Evolutionary conservation across 2,888 invertebrate genomes (phyloP).

Genomic region (Ecliptopera silaceata): DNA sequence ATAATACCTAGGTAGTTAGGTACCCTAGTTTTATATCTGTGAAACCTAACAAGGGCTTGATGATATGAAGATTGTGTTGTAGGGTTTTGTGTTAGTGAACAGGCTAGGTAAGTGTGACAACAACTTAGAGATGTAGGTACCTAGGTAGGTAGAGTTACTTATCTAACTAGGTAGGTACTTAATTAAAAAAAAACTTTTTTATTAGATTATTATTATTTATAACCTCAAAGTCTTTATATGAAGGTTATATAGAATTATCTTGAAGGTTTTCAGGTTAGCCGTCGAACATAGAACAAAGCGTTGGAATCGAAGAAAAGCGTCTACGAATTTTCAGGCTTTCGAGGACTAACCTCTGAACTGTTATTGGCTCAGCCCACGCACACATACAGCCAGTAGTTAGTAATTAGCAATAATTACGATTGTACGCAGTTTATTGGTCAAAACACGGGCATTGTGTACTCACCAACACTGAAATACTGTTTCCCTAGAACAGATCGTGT

Average conservation of each 20-base stretch:
- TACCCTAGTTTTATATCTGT: too few species aligned
- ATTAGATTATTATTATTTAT: too few species aligned
- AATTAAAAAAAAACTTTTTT: too few species aligned
- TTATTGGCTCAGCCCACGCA: slow-evolving; percentile 13
- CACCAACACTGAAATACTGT: slow-evolving; percentile 50
- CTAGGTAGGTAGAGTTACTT: too few species aligned
- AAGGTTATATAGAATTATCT: neutral
- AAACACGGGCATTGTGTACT: slow-evolving; percentile 32
- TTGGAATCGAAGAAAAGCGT: slow-evolving; percentile 13
- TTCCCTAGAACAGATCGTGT: slow-evolving; percentile 48
- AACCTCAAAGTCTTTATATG: too few species aligned
- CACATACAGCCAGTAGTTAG: neutral
- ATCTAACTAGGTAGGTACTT: too few species aligned
- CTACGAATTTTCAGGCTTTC: slow-evolving; percentile 13
- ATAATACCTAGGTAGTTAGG: too few species aligned
- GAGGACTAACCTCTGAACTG: slow-evolving; percentile 2
- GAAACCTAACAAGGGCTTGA: too few species aligned
- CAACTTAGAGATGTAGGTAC: too few species aligned
- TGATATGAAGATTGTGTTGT: too few species aligned
- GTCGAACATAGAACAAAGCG: slow-evolving; percentile 8
- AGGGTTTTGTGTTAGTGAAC: too few species aligned
- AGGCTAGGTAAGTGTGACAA: too few species aligned
- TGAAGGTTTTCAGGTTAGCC: neutral
- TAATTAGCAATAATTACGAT: slow-evolving; percentile 20
- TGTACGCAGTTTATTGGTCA: slow-evolving; percentile 18